Conservation (phyloP, 1,140 invertebrate species). For the Goniozus legneri region DNA sequence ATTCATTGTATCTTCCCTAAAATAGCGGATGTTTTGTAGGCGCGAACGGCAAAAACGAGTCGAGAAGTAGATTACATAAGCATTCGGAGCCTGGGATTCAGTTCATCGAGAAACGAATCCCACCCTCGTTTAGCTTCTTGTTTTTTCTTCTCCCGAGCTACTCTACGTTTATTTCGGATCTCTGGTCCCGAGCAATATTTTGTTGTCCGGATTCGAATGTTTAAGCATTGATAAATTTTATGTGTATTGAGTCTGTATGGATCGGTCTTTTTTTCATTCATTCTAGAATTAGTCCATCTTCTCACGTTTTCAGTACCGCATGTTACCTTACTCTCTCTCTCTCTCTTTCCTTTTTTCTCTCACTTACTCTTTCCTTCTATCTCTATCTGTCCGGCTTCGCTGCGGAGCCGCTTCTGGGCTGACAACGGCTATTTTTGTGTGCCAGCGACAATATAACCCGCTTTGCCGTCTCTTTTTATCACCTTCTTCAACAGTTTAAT, state of each 20-base stretch:
- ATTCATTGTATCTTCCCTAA: too few relatives aligned
- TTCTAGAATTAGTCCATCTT: constrained; percentile 1
- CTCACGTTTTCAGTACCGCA: constrained; percentile 11
- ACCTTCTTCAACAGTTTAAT: constrained; percentile 5
- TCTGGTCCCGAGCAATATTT: neutral
- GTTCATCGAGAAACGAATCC: too few relatives aligned
- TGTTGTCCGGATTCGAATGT: neutral
- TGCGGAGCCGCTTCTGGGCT: constrained; percentile 25
- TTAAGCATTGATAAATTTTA: neutral
- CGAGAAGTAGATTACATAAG: too few relatives aligned
- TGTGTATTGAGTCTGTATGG: neutral
- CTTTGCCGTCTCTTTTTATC: too few relatives aligned
- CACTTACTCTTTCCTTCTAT: neutral
- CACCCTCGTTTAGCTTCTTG: too few relatives aligned
- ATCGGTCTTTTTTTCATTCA: constrained; percentile 3
- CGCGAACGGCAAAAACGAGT: too few relatives aligned
- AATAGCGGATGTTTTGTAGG: too few relatives aligned
- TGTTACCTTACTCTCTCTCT: constrained; percentile 5
- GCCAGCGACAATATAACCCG: constrained; percentile 35
- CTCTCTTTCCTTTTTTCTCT: neutral
- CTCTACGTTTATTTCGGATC: neutral
- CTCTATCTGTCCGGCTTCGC: constrained; percentile 14
- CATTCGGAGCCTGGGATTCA: too few relatives aligned
- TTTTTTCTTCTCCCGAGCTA: constrained; percentile 1
- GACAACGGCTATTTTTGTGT: constrained; percentile 35